Percentiles rank a stretch among this genome's conserved stretches.
Conservation (phyloP, 2,113 vertebrate genomes). For the Mormyrus lacerda region DNA sequence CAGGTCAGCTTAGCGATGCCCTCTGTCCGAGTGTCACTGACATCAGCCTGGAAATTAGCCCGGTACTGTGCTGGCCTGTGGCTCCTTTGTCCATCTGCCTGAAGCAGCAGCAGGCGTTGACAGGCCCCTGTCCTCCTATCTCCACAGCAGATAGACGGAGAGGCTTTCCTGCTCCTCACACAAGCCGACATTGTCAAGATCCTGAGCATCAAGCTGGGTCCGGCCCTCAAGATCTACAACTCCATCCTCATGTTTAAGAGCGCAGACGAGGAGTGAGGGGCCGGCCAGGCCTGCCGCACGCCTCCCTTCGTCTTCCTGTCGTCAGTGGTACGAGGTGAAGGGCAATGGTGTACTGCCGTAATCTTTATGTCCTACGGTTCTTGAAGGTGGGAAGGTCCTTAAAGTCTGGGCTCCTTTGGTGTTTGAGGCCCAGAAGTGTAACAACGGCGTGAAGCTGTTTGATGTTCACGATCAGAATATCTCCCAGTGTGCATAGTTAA, state of each 20-base stretch:
- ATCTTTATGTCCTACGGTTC: constrained; percentile 45
- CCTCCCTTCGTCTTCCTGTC: constrained; percentile 8
- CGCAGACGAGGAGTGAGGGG: constrained; percentile 66
- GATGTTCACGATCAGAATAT: background rate
- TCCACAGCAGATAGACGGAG: constrained; percentile 80
- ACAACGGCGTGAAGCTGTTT: background rate
- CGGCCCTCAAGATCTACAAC: constrained; percentile 87
- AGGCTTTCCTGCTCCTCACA: constrained; percentile 88
- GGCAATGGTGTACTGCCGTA: constrained; percentile 21
- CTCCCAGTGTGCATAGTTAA: background rate
- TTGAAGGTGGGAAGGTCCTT: constrained; percentile 8
- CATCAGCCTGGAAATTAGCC: background rate
- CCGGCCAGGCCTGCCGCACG: background rate
- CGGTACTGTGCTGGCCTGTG: background rate
- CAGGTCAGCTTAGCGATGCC: background rate
- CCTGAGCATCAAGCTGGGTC: constrained; percentile 82
- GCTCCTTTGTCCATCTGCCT: background rate
- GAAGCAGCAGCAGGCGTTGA: background rate
- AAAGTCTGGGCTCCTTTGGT: background rate
- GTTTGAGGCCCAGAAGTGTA: background rate
- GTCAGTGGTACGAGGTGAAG: background rate
- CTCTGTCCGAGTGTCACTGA: background rate
- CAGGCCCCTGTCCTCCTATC: constrained; percentile 6
- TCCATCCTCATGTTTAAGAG: constrained; percentile 85
- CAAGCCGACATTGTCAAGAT: constrained; percentile 85